phyloP scores from a whole-genome alignment of 2,888 invertebrate species.

The Pachydiplax longipennis region DNA sequence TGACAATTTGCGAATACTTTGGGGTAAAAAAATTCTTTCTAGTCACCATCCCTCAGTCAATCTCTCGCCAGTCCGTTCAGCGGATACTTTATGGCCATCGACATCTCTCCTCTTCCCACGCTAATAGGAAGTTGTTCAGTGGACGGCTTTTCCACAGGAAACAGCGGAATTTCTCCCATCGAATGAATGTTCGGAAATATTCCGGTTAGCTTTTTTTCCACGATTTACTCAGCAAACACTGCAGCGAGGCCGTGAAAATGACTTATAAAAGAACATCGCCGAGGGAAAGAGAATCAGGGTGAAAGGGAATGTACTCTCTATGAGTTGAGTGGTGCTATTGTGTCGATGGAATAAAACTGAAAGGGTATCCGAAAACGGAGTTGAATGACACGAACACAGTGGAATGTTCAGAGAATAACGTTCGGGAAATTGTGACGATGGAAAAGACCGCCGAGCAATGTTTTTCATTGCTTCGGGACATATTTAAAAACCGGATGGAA shows the following conservation, averaged over 20 bases:
- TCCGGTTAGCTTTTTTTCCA: neutral
- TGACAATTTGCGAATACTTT: too few species aligned
- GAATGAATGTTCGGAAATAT: neutral
- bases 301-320: neutral
- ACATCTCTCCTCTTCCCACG: too few species aligned
- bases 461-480: too few species aligned
- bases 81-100: too few species aligned
- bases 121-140: too few species aligned
- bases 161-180: neutral
- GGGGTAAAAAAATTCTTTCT: too few species aligned
- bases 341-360: neutral
- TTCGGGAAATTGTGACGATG: neutral
- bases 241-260: neutral
- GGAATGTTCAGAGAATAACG: neutral
- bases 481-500: too few species aligned
- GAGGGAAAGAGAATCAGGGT: neutral
- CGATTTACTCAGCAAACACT: neutral
- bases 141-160: neutral
- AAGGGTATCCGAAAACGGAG: neutral
- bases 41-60: too few species aligned
- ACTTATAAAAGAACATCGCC: neutral
- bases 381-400: neutral
- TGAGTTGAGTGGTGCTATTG: neutral
- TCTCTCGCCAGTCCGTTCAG: too few species aligned
- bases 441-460: neutral